phyloP scores from a whole-genome alignment of 2,888 invertebrate genomes.

The Elmis aenea region DNA sequence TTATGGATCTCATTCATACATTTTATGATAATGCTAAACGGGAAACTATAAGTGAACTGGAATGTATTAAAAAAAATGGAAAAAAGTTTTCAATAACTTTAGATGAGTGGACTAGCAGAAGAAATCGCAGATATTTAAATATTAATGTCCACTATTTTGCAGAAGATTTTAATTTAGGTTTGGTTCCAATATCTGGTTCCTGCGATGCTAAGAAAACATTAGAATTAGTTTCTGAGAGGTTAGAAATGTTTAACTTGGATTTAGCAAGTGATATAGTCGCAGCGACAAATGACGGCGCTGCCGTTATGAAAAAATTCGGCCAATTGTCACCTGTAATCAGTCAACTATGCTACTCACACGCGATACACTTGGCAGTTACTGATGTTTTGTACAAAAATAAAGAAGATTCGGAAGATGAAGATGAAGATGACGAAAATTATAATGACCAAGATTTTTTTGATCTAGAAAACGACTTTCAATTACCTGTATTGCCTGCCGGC shows the following conservation, averaged over 20 bases:
- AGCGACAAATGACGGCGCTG: slow-evolving; percentile 1
- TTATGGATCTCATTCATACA: slow-evolving; percentile 14
- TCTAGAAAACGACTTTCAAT: slow-evolving; percentile 5
- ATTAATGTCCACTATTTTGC: slow-evolving; percentile 12
- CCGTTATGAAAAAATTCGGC: slow-evolving; percentile 18
- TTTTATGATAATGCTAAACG: slow-evolving; percentile 18
- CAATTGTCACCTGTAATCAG: slow-evolving; percentile 16
- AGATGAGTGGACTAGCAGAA: slow-evolving; percentile 4
- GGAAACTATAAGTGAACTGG: neutral
- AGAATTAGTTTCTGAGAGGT: slow-evolving; percentile 14
- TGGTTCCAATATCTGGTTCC: slow-evolving; percentile 15
- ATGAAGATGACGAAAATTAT: slow-evolving; percentile 9
- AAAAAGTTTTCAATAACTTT: neutral
- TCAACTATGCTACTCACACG: slow-evolving; percentile 14
- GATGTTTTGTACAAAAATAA: slow-evolving; percentile 15
- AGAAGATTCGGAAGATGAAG: slow-evolving; percentile 11
- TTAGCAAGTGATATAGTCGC: slow-evolving; percentile 3
- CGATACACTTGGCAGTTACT: slow-evolving; percentile 15
- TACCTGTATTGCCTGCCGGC: slow-evolving; percentile 10
- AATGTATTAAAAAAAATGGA: neutral
- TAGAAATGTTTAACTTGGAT: slow-evolving; percentile 8
- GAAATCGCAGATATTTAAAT: slow-evolving; percentile 11
- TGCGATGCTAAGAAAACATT: slow-evolving; percentile 13
- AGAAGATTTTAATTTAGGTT: slow-evolving; percentile 16
- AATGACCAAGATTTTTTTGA: slow-evolving; percentile 9